A percentile compares a stretch with the other conserved stretches of the same genome.
Conservation (phyloP, 1,140 invertebrate species). For the Chymomyza costata region DNA sequence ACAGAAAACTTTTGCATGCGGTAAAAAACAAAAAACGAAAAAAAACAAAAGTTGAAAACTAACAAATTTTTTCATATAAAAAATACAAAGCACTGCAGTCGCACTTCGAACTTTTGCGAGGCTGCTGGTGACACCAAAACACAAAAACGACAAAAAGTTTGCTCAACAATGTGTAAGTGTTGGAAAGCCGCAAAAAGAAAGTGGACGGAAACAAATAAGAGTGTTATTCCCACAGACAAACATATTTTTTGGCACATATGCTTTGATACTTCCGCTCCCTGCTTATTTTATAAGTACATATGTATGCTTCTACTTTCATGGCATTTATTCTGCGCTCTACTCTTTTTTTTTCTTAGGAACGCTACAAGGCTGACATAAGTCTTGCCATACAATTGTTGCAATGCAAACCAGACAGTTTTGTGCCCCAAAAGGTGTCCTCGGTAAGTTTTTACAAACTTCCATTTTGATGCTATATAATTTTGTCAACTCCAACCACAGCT, state of each 20-base stretch:
- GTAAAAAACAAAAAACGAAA: conserved; percentile 19
- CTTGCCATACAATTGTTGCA: conserved; percentile 95
- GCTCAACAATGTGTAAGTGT: conserved; percentile 60
- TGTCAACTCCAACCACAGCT: conserved; percentile 79
- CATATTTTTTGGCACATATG: conserved; percentile 4
- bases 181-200: conserved; percentile 9
- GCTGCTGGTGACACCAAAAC: conserved; percentile 63
- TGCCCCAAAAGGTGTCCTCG: conserved; percentile 92
- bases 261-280: conserved; percentile 33
- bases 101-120: conserved; percentile 46
- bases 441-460: conserved; percentile 85
- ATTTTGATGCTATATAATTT: too few species aligned
- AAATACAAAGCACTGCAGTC: not conserved
- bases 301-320: conserved; percentile 3
- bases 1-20: conserved; percentile 48
- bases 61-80: not conserved
- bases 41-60: not conserved
- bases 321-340: conserved; percentile 18
- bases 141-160: conserved; percentile 55
- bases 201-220: conserved; percentile 7
- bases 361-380: conserved; percentile 95
- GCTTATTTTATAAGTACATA: conserved; percentile 35
- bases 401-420: conserved; percentile 96
- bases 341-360: conserved; percentile 81
- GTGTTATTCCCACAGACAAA: not conserved